Base-by-base conservation (phyloP, 2,888 invertebrate genomes). In the Hemicrepidius hirtus region DNA sequence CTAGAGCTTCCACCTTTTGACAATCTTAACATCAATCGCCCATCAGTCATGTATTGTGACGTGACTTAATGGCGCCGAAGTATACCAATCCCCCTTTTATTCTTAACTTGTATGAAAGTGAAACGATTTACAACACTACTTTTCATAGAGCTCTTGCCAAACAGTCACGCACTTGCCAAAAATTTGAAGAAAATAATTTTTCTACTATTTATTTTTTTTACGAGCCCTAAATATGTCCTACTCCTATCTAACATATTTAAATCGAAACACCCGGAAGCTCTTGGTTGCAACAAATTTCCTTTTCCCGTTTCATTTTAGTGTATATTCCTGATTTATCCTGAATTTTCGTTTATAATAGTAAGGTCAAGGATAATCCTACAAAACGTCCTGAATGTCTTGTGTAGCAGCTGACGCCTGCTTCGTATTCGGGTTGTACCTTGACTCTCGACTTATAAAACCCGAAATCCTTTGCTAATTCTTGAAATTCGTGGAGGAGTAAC, bases 341-440 rank as follows among this genome's bases (percentile, higher is more conserved):
- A n/a, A n/a, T n/a, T 50, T 9, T 10, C 12, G 40, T 13, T 40
- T 13, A 53, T 53, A 18, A 28, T 28, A 53, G 20, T 28, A n/a
- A 28, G 28, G 53, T 28, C 53, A 53, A 53, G 53, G 53, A 20
- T 20, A 7, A 21, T 10, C 24, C 6, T 24, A 20, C 18, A 6
- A 10, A 46, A 6, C 20, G 13, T n/a, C 5, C n/a, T 32, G 16
- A 12, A 32, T 32, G 57, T 71, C 69, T 44, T 66, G 53, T 44
- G 49, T 37, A 65, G 65, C 80, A 80, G 78, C 80, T 80, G 79
- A 77, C 76, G 80, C 80, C 80, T 82, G 78, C 78, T 82, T 82
- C 80, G 80, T 82, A 82, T 82, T 80, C 82, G 80, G 78, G 81
- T 81, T 80, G 79, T 80, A 78, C 76, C 75, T 76, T 77, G 76